These are phyloP conservation scores for Balanococcus diminutus DNA, from an alignment of 2,888 invertebrate genomes.

Conservation along the genomic window DNA sequence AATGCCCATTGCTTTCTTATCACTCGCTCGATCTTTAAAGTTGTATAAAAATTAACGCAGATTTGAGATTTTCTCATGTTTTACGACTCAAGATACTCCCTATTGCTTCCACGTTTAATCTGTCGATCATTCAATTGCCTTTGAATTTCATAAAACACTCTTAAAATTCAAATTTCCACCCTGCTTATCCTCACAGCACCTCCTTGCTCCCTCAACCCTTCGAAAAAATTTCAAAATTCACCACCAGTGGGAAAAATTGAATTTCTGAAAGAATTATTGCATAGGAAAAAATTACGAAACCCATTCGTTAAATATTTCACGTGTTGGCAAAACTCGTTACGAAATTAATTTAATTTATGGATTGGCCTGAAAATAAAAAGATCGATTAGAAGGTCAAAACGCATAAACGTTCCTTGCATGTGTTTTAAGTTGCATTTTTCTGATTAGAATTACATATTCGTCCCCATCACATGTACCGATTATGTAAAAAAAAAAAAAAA, in stretches of 20 bases:
- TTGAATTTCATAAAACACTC: not conserved
- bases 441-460: not conserved
- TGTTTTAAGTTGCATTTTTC: conserved; percentile 12
- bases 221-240: too few relatives aligned
- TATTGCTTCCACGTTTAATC: not conserved
- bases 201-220: not conserved
- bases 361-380: conserved; percentile 44
- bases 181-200: not conserved
- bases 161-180: not conserved
- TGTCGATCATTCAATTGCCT: not conserved
- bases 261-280: too few relatives aligned
- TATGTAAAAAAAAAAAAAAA: too few relatives aligned
- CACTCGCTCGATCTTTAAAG: not conserved
- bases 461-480: not conserved
- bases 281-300: not conserved
- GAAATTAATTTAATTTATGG: conserved; percentile 44
- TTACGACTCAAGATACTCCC: not conserved
- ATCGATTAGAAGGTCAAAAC: conserved; percentile 40
- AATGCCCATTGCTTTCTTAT: not conserved
- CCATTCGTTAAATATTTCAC: conserved; percentile 6
- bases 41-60: not conserved
- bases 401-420: conserved; percentile 16
- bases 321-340: conserved; percentile 18
- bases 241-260: too few relatives aligned
- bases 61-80: not conserved